Percentiles rank a stretch among this genome's conserved stretches.
phyloP scores from a whole-genome alignment of 2,113 vertebrate species.

The Hypanus sabinus region DNA sequence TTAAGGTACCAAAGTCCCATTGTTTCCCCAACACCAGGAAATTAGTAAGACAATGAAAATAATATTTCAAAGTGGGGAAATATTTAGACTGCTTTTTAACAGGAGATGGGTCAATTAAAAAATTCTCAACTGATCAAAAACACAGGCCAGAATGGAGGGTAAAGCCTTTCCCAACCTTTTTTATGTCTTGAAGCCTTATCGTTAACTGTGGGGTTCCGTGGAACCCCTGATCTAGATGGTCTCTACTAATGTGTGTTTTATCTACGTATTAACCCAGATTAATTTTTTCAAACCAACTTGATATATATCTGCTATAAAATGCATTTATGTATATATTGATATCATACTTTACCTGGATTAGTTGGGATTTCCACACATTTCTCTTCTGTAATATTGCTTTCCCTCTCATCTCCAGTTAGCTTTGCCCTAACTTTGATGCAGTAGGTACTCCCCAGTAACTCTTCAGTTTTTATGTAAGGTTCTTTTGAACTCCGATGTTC shows the following conservation, averaged over 20 bases:
- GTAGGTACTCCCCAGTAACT: background rate
- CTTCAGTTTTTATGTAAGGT: background rate
- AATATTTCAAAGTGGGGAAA: background rate
- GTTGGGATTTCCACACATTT: background rate
- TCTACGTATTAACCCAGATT: background rate
- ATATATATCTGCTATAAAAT: background rate
- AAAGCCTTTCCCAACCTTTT: background rate
- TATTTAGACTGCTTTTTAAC: background rate
- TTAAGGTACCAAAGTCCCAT: background rate
- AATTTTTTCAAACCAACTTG: background rate
- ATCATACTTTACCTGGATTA: background rate
- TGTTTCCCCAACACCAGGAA: background rate
- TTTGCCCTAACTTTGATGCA: background rate
- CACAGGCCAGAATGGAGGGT: background rate
- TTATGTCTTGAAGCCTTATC: no score
- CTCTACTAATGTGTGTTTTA: background rate
- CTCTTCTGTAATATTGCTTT: background rate
- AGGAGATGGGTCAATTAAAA: background rate
- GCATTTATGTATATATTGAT: background rate
- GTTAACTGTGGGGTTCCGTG: no score
- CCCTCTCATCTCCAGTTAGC: rapidly evolving
- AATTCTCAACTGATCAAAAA: background rate
- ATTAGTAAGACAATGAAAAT: background rate
- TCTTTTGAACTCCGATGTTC: background rate
- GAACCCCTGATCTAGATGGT: background rate